phyloP scores from a whole-genome alignment of 2,797 vertebrate species.

The Myotis findleyi region DNA sequence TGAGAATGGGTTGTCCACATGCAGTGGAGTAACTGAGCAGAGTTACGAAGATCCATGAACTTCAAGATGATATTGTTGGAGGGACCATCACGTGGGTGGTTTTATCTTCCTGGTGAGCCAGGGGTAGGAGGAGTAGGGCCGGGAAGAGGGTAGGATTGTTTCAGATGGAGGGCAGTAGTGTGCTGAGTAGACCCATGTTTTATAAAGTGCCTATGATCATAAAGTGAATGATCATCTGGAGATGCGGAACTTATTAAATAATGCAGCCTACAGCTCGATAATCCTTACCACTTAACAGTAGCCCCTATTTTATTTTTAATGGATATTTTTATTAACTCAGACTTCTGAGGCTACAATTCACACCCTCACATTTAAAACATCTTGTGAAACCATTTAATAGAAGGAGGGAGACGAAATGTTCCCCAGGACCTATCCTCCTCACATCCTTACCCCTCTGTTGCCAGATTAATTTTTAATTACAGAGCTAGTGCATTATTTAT shows the following conservation, averaged over 20 bases:
- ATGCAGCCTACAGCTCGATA: background rate
- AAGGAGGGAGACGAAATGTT: background rate
- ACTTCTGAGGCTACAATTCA: background rate
- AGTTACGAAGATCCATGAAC: background rate
- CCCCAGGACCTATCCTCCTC: background rate
- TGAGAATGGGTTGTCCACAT: background rate
- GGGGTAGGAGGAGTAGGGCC: background rate
- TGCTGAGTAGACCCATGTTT: background rate
- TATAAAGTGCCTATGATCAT: background rate
- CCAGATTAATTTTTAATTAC: background rate
- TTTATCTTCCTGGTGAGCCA: background rate
- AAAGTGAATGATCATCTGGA: background rate
- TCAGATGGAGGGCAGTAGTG: background rate
- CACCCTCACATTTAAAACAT: background rate
- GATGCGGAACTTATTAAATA: background rate
- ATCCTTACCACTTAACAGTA: background rate
- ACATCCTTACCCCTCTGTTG: background rate
- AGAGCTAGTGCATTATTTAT: slow-evolving; percentile 9
- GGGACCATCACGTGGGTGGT: background rate
- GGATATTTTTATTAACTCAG: background rate
- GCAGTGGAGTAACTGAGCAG: too few species aligned
- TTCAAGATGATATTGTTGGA: background rate
- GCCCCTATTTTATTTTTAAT: slow-evolving; percentile 4
- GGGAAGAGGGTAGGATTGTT: background rate
- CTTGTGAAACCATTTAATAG: background rate